Evolutionary conservation across 2,888 invertebrate genomes (phyloP), one percentile per base, ranked within the genome.

Genomic region (Microplitis deprimator): DNA sequence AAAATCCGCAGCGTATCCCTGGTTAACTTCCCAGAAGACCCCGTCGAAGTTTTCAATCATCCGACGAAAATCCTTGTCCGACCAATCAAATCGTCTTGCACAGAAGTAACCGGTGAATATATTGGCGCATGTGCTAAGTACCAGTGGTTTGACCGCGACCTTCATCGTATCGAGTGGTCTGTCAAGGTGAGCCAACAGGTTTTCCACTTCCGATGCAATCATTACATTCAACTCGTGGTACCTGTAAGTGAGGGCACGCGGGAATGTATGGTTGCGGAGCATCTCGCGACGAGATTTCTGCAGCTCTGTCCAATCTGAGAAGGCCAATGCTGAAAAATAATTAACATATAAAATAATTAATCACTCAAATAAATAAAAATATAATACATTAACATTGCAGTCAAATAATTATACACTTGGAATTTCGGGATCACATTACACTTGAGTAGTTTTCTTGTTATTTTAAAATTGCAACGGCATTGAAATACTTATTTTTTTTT

Each of bases 1-100:
- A 81, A 94, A 94, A 84, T 94, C 94, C 0, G 93, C 92, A 0
- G 93, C 92, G 85, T 93, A 93, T 1, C 93, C 93, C 86, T 93
- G 93, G 86, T 94, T 94, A 6, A 94, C 93, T 85, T 94, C 93
- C 87, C 91, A 93, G 87, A 94, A 94, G 68, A 94, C 91, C 61
- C 91, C 91, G 84, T 94, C 94, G 83, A 93, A 94, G 82, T 92
- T 91, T 29, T 89, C 84, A 0, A 93, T 88, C 88, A 93, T 91
- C 39, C 89, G 84, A 1, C 83, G 81, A 86, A 93, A 94, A 0
- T 87, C 86, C 2, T 80, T 65, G 83, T 92, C 88, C 61, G 89
- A 85, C n/a, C 85, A 81, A 1, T 88, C 85, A 85, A 92, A 93
- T 17, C 89, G 88, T 79, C 90, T 91, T 71, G 92, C 91, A 87